Base-by-base conservation (phyloP, 2,888 invertebrate species). In the Scrobipalpa atriplicella region DNA sequence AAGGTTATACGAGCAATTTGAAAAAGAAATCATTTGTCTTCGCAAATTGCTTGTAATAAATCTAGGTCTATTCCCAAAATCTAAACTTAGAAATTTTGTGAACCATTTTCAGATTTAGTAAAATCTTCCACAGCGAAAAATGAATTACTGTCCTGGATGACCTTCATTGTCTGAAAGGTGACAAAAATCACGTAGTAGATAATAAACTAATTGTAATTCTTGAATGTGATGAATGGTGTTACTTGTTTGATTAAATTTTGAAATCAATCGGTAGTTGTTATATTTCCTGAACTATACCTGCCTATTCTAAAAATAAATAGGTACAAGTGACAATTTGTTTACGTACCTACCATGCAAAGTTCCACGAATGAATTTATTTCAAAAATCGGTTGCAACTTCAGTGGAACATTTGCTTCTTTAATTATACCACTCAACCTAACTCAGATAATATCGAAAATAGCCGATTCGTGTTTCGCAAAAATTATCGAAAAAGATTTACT, bases 391-490 rank as follows among this genome's bases (percentile, higher is more conserved):
- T 47, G n/a, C 47, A 47, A 52, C 18, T 18, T 52, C n/a, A 58
- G 29, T n/a, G 6, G 29, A 7, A 9, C 13, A 29, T 36, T 58
- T n/a, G n/a, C 29, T 58, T 13, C 8, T 58, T n/a, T 8, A 54
- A 19, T 54, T 6, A 54, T 54, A 67, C 62, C 65, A 65, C 63
- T 63, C 65, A 68, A 60, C 65, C 67, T 60, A 68, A 69, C 61
- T 67, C 65, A 61, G 58, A 68, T 68, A 66, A 65, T 64, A 65
- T 62, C n/a, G 21, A 18, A 68, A 70, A 68, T 67, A 54, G 66
- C 65, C 54, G 65, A 67, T 61, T 67, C 67, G 69, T 70, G 68
- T 65, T 67, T 66, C 66, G 54, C 54, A 13, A 7, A 56, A 56
- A 56, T 56, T 56, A 56, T 56, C 43, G 66, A 64, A 62, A n/a